These are phyloP conservation scores for Scaptomyza pallida DNA, from an alignment of 1,140 invertebrate genomes.

Conservation along the genomic window DNA sequence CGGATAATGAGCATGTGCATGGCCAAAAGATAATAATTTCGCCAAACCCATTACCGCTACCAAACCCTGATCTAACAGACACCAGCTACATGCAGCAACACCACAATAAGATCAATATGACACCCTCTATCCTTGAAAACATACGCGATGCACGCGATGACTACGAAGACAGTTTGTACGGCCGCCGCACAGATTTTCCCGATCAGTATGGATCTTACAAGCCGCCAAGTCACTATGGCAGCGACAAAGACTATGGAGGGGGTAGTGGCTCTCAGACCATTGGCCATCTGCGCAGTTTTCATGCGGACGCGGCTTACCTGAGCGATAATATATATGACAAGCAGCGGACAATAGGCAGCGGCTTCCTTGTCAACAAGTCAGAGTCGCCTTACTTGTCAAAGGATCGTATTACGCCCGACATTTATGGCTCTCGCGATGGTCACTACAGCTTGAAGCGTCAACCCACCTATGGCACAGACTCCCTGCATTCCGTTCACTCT, in stretches of 20 bases:
- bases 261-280: constrained; percentile 68
- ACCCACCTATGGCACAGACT: constrained; percentile 72
- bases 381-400: constrained; percentile 83
- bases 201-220: constrained; percentile 83
- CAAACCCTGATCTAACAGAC: constrained; percentile 89
- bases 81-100: constrained; percentile 85
- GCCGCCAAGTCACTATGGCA: constrained; percentile 79
- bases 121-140: constrained; percentile 86
- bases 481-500: constrained; percentile 84
- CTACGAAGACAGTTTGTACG: constrained; percentile 82
- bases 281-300: constrained; percentile 78
- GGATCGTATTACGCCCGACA: constrained; percentile 79
- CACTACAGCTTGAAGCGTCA: constrained; percentile 80
- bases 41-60: constrained; percentile 89
- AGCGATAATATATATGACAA: constrained; percentile 83
- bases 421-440: constrained; percentile 78
- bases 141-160: constrained; percentile 85
- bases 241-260: constrained; percentile 74
- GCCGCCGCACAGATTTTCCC: constrained; percentile 65
- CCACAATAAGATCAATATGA: constrained; percentile 85
- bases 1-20: constrained; percentile 87
- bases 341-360: constrained; percentile 67
- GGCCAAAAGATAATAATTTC: constrained; percentile 87
- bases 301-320: constrained; percentile 73
- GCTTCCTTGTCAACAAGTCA: constrained; percentile 68